These are phyloP conservation scores for Phrynosoma platyrhinos DNA, from an alignment of 2,113 vertebrate genomes.

Conservation along the genomic window DNA sequence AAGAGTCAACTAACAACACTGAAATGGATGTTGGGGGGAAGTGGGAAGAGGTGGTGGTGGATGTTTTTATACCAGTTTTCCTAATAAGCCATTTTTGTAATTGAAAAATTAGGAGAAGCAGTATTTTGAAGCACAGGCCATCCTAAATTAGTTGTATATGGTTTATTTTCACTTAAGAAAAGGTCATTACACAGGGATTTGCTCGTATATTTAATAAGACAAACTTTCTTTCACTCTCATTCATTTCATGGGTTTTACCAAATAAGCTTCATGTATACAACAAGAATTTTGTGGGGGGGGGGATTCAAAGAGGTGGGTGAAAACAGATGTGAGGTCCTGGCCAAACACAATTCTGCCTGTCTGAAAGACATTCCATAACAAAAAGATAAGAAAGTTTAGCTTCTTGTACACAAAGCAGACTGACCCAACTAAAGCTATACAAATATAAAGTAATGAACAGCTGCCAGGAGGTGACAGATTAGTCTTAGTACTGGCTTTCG, in stretches of 20 bases:
- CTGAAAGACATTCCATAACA: slow-evolving; percentile 12
- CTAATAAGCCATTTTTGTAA: background rate
- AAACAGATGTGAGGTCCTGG: slow-evolving; percentile 11
- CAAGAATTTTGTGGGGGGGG: background rate
- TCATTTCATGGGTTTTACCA: background rate
- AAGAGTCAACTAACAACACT: background rate
- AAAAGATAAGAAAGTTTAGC: slow-evolving; percentile 29
- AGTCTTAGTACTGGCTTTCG: slow-evolving; percentile 17
- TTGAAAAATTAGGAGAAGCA: background rate
- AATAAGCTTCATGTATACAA: slow-evolving; percentile 10
- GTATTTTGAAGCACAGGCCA: background rate
- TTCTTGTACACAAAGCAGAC: slow-evolving; percentile 33
- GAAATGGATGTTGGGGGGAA: background rate
- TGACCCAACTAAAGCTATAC: slow-evolving; percentile 23
- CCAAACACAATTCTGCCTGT: slow-evolving; percentile 28
- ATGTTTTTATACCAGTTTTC: background rate
- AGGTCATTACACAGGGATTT: background rate
- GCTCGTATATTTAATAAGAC: slow-evolving; percentile 6
- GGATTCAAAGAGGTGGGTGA: slow-evolving; percentile 14
- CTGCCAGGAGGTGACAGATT: slow-evolving; percentile 28
- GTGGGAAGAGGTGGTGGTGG: background rate
- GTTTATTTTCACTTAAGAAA: slow-evolving; percentile 26
- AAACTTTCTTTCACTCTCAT: slow-evolving; percentile 10
- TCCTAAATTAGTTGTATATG: background rate
- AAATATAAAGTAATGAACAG: slow-evolving; percentile 18